A percentile compares a stretch with the other conserved stretches of the same genome.
phyloP scores from a whole-genome alignment of 2,113 vertebrate species.

The Procavia capensis region DNA sequence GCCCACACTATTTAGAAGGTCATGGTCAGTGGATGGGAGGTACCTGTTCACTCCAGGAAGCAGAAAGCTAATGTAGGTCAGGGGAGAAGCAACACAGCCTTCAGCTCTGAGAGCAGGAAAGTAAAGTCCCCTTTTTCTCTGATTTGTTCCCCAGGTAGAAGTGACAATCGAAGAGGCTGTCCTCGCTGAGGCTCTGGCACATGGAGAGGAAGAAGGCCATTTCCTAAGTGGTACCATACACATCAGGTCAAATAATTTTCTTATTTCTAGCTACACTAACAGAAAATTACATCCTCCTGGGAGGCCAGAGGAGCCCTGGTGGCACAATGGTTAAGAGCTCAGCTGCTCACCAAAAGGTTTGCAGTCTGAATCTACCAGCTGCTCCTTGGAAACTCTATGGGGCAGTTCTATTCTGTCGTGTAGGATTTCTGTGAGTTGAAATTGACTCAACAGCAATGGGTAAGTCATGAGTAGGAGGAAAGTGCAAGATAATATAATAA shows the following conservation, averaged over 20 bases:
- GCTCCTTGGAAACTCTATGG: neutral
- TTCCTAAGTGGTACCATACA: slow-evolving; percentile 70
- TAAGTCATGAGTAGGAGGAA: neutral
- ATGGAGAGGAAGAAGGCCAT: slow-evolving; percentile 42
- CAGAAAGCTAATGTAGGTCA: neutral
- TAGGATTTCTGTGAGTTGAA: neutral
- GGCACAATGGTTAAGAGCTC: neutral
- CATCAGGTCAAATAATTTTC: slow-evolving; percentile 68
- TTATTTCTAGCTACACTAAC: neutral
- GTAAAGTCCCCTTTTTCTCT: slow-evolving; percentile 30
- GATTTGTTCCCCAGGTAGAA: slow-evolving; percentile 59
- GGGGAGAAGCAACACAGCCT: neutral
- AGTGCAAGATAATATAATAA: neutral
- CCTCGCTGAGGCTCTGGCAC: neutral
- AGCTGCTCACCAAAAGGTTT: neutral
- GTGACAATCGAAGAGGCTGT: neutral
- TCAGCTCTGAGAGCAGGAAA: neutral
- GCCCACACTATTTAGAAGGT: neutral
- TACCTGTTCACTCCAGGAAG: neutral
- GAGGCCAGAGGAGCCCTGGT: neutral
- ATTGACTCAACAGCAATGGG: neutral
- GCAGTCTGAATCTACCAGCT: neutral
- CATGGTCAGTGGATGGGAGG: neutral
- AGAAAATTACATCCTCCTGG: neutral
- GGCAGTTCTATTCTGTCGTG: neutral